Evolutionary conservation across 2,113 vertebrate genomes (phyloP), one percentile per base, ranked within the genome.

Genomic region (Ceratotherium simum): DNA sequence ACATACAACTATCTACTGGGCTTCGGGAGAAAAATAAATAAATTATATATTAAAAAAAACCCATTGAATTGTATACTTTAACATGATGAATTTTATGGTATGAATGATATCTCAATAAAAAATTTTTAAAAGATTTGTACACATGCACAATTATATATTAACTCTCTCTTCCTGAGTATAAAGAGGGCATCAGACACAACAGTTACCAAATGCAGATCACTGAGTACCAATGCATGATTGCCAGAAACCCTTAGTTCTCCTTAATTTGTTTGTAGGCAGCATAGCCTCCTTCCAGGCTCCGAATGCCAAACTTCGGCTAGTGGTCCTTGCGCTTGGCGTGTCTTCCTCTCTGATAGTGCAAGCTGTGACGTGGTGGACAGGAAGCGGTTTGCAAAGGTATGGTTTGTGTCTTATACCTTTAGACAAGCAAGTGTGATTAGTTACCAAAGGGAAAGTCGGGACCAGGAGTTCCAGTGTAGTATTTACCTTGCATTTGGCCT

Each of bases 351-450:
- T 99, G 91, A 93, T 99, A 36, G 97, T 99, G 87, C 98, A 99
- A 18, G 95, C 98, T 10, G 98, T 99, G 92, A 98, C 98, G 0
- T 99, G 98, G 99, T 99, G 99, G 98, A 98, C 98, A 97, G 99
- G 98, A 98, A 98, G 95, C 81, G 93, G 80, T 93, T 96, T 98
- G 69, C 98, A 99, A 97, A 99, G 99, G 98, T 99, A 98, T 88
- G 93, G 91, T 90, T 91, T n/a, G 0, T n/a, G 12, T n/a, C 48
- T 69, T 84, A 6, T 2, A 8, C 48, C 39, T 65, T 10, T 0
- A 36, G 54, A 79, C 21, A 51, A 33, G 27, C 13, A 75, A 33
- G 20, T 64, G 17, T 72, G 51, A 36, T 87, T 64, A 48, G 14
- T 90, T 75, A 58, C 62, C 58, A 65, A 54, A 42, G 56, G 20